Evolutionary conservation across 1,140 invertebrate species (phyloP).

Genomic region (Venustaconcha ellipsiformis): DNA sequence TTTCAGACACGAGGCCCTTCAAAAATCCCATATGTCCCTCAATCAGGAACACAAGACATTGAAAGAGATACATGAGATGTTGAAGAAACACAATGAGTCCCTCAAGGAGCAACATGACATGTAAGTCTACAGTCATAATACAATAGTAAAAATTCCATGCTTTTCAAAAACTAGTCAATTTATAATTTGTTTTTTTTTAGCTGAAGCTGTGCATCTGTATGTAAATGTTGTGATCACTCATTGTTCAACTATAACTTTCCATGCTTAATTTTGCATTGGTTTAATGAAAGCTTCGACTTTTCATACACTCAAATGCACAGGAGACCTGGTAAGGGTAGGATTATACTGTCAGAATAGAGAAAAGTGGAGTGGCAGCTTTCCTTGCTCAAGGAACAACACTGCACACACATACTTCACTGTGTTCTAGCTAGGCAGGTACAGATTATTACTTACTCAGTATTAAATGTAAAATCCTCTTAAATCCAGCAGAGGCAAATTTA

Average conservation of each 20-base stretch:
- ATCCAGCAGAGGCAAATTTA: too few species aligned
- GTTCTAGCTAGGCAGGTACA: too few species aligned
- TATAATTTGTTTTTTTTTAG: background rate
- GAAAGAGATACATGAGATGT: constrained; percentile 63
- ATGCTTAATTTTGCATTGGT: background rate
- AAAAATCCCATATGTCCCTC: constrained; percentile 42
- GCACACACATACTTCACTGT: too few species aligned
- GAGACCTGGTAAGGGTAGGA: too few species aligned
- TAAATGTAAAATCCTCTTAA: too few species aligned
- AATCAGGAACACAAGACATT: constrained; percentile 59
- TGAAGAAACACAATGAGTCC: constrained; percentile 60
- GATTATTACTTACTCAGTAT: too few species aligned
- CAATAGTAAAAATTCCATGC: background rate
- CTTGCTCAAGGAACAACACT: too few species aligned
- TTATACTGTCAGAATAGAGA: too few species aligned
- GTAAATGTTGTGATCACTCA: background rate
- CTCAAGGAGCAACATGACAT: constrained; percentile 62
- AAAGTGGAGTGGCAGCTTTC: too few species aligned
- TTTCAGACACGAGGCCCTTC: constrained; percentile 43
- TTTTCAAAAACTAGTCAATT: background rate
- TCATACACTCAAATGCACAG: background rate
- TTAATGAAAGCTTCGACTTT: background rate
- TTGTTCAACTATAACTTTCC: background rate
- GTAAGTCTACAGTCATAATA: constrained; percentile 37
- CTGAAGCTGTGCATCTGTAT: background rate